Conservation (phyloP, 53 echinoderm and acorn worm genomes). For the Luidia sarsii region DNA sequence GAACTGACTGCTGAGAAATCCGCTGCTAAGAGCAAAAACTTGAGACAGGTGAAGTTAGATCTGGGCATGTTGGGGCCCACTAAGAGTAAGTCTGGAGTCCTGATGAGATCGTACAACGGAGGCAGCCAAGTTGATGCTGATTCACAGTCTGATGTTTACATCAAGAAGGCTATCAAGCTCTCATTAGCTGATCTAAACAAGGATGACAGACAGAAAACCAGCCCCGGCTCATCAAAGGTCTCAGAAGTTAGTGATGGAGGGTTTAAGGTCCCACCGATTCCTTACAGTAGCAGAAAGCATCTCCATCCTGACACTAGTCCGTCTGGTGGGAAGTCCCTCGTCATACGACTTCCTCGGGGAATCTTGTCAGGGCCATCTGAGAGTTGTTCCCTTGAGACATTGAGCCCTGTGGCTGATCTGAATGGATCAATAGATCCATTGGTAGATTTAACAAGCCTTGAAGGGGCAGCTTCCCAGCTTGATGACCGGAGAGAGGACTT, state of each 20-base stretch:
- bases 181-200: slow-evolving; percentile 18
- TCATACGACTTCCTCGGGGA: too few species aligned
- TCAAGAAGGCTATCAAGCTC: slow-evolving; percentile 27
- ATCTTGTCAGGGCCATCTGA: too few species aligned
- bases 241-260: not conserved
- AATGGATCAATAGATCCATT: slow-evolving; percentile 60
- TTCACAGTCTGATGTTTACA: slow-evolving; percentile 34
- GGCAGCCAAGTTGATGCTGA: slow-evolving; percentile 2
- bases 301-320: not conserved
- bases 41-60: slow-evolving; percentile 44
- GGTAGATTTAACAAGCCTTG: slow-evolving; percentile 39
- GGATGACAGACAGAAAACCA: not conserved
- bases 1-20: slow-evolving; percentile 2
- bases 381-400: too few species aligned
- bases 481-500: not conserved
- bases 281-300: not conserved
- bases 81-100: slow-evolving; percentile 1
- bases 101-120: slow-evolving; percentile 45
- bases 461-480: slow-evolving; percentile 6
- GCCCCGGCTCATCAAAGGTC: too few species aligned
- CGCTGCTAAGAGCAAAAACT: not conserved
- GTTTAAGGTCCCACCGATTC: slow-evolving; percentile 28
- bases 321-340: too few species aligned
- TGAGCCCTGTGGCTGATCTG: not conserved
- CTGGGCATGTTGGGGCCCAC: slow-evolving; percentile 25